Base-by-base conservation (phyloP, 2,113 vertebrate genomes). In the Cyanocitta stelleri region DNA sequence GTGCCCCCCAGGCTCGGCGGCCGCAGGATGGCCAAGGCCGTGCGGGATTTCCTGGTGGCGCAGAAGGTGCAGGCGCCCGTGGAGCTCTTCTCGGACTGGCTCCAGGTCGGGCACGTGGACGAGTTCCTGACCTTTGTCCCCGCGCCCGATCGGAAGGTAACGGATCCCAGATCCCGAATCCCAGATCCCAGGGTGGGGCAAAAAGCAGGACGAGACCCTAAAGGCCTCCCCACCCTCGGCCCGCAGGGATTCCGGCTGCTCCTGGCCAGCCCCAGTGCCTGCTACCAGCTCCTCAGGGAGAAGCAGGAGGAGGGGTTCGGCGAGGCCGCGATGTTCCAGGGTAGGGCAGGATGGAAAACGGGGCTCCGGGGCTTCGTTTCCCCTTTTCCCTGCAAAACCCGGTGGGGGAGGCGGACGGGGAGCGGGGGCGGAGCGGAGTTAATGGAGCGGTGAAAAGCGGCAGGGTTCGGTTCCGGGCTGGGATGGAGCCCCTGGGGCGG, bases 71-170 rank as follows among this genome's bases (percentile, higher is more conserved):
- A 99, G 96, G 95, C 98, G 0, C 99, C 98, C 0, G 97, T 99
- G 41, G 98, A 99, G 78, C 98, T 99, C 9, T 99, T 98, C 37
- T 98, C 98, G 2, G 99, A 99, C 96, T 99, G 99, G 99, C 97
- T 99, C 46, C 0, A 1, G 0, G 98, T 99, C 0, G 99, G 99
- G 55, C 99, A 99, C 1, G 98, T 99, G 3, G 99, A 99, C 6
- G 99, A 99, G 90, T 99, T 99, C 86, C 98, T 99, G 98, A 98
- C 95, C 61, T 99, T 99, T 3, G 98, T 99, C 64, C 99, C 99
- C 1, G 98, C 98, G 0, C 97, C 98, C 0, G 97, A 99, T 37
- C 95, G 97, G 87, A 99, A 99, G 98, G 99, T 99, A 90, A 35
- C 0, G 4, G 16, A 8, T 6, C 32, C 32, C 2, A 4, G 13